Conservation (phyloP, 2,113 vertebrate genomes). For the Otus sunia region DNA sequence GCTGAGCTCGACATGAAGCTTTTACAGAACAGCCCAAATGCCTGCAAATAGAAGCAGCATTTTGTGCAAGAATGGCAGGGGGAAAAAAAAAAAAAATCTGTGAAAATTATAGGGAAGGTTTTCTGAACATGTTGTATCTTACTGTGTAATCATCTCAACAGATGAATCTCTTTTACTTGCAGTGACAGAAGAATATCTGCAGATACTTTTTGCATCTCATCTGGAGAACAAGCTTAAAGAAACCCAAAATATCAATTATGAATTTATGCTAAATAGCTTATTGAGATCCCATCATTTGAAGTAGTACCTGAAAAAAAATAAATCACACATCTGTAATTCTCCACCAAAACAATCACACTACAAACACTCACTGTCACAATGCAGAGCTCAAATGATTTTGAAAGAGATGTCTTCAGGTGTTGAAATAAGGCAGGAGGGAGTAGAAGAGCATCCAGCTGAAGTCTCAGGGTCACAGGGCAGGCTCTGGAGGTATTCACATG, state of each 20-base stretch:
- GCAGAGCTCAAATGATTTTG: neutral
- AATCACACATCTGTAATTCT: neutral
- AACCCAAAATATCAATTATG: neutral
- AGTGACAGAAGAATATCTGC: neutral
- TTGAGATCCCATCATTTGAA: neutral
- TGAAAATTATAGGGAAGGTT: constrained; percentile 28
- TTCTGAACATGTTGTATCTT: constrained; percentile 6
- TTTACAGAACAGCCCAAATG: neutral
- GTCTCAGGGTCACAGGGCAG: neutral
- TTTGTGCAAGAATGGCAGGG: neutral
- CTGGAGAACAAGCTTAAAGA: neutral
- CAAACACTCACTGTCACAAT: constrained; percentile 30
- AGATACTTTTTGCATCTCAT: neutral
- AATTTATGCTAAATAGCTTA: neutral
- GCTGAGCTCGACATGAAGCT: neutral
- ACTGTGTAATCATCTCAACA: neutral
- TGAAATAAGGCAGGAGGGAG: neutral
- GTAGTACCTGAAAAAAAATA: neutral
- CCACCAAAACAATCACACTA: neutral
- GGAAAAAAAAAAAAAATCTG: neutral
- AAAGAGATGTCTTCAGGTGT: neutral
- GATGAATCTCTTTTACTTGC: neutral
- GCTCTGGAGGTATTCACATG: neutral
- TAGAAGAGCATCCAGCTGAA: constrained; percentile 1
- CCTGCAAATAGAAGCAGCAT: constrained; percentile 19